Evolutionary conservation across 2,113 vertebrate genomes (phyloP).

Genomic region (Serilophus lunatus): DNA sequence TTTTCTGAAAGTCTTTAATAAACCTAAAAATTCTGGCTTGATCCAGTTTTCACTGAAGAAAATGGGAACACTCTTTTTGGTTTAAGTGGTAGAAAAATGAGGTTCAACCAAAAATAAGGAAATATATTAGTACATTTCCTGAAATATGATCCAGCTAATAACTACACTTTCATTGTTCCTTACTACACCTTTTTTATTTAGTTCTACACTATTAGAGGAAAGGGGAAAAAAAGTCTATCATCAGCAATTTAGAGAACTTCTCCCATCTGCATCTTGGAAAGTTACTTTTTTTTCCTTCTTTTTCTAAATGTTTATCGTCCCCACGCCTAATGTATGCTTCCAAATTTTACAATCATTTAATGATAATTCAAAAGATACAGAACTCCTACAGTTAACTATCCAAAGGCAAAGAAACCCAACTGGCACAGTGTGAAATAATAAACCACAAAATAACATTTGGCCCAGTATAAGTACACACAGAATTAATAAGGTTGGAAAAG

Average conservation of each 20-base stretch:
- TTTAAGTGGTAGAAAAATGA: background rate
- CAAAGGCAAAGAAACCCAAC: background rate
- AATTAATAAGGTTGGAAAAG: too few relatives aligned
- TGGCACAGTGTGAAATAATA: background rate
- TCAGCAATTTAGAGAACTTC: background rate
- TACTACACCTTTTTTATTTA: background rate
- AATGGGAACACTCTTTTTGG: background rate
- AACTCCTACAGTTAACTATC: background rate
- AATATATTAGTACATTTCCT: background rate
- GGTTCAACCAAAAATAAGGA: background rate
- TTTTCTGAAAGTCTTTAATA: background rate
- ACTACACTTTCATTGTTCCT: background rate
- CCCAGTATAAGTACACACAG: background rate
- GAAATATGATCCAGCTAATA: background rate
- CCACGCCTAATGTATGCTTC: background rate
- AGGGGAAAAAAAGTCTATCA: background rate
- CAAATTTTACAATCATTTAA: background rate
- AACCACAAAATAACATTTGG: background rate
- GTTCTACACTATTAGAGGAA: background rate
- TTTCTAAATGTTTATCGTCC: background rate
- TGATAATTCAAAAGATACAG: background rate
- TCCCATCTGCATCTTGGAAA: background rate
- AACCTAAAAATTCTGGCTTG: background rate
- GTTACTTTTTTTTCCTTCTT: background rate
- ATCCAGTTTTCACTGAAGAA: background rate